phyloP scores from a whole-genome alignment of 2,888 invertebrate genomes.

The Scotopteryx bipunctaria region DNA sequence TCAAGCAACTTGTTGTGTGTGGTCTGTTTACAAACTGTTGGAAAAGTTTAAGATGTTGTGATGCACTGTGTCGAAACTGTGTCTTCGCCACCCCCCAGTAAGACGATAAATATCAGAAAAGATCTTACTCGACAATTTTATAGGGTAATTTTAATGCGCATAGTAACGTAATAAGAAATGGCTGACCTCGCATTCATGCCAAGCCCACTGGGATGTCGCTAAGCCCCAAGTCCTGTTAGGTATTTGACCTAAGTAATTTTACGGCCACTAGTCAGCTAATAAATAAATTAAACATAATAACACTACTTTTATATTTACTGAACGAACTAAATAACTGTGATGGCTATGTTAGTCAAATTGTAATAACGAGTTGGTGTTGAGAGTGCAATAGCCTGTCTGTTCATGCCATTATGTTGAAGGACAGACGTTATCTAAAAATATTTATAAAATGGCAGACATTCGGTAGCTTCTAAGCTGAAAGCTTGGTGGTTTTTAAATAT shows the following conservation, averaged over 20 bases:
- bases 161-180: conserved; percentile 13
- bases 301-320: not conserved
- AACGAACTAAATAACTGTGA: not conserved
- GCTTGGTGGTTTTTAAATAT: conserved; percentile 5
- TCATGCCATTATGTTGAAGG: conserved; percentile 30
- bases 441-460: conserved; percentile 23
- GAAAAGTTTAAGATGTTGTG: too few relatives aligned
- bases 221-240: conserved; percentile 43
- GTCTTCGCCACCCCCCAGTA: too few relatives aligned
- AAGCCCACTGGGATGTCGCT: conserved; percentile 43
- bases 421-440: conserved; percentile 21
- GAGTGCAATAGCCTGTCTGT: conserved; percentile 27
- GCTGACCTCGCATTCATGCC: conserved; percentile 37
- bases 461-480: conserved; percentile 15
- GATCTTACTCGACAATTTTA: not conserved
- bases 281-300: not conserved
- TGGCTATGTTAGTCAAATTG: not conserved
- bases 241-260: conserved; percentile 34
- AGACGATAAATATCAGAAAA: not conserved
- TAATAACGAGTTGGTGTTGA: conserved; percentile 4
- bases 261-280: conserved; percentile 16
- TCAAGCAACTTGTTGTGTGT: not conserved
- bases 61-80: too few relatives aligned
- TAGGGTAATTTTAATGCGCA: conserved; percentile 1
- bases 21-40: too few relatives aligned